These are phyloP conservation scores for Pollenia griseotomentosa DNA, from an alignment of 2,888 invertebrate species.

Conservation along the genomic window DNA sequence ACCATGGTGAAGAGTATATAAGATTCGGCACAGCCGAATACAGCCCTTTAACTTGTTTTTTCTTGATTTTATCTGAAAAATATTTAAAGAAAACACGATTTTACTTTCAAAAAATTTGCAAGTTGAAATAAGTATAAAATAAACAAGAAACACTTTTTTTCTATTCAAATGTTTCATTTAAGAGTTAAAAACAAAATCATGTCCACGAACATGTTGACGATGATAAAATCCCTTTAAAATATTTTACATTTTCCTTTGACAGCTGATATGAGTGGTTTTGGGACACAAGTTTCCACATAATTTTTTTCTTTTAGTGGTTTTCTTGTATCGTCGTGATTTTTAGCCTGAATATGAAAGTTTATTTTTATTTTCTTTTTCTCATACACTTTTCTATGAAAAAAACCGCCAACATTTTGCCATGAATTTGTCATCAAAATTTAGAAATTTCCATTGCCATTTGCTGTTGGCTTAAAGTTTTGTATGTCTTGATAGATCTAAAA, in stretches of 20 bases:
- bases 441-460: conserved; percentile 4
- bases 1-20: no score
- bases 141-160: background rate
- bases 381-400: background rate
- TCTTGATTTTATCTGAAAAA: no score
- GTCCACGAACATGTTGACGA: background rate
- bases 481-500: no score
- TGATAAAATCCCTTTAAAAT: conserved; percentile 18
- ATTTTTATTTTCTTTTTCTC: background rate
- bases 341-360: conserved; percentile 10
- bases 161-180: background rate
- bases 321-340: conserved; percentile 27
- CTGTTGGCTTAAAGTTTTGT: background rate
- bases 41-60: no score
- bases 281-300: conserved; percentile 7
- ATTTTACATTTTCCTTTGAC: background rate
- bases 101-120: background rate
- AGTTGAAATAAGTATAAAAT: background rate
- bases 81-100: background rate
- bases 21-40: no score
- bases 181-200: background rate
- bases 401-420: background rate
- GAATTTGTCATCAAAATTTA: conserved; percentile 12
- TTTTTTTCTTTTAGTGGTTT: background rate
- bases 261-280: background rate